Base-by-base conservation (phyloP, 2,113 vertebrate species). In the Sander lucioperca region DNA sequence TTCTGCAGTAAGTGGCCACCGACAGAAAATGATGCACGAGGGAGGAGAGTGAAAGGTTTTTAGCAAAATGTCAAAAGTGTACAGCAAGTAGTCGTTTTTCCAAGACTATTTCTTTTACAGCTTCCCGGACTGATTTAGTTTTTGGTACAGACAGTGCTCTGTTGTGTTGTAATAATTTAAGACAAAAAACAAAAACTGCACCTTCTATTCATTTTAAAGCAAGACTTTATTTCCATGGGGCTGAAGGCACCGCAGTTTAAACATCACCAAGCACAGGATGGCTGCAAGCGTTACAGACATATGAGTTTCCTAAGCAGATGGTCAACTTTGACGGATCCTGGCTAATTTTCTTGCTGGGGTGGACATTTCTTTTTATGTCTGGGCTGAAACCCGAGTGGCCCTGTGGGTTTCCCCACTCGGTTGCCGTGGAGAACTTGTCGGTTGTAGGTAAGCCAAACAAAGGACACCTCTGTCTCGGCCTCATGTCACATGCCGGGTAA, bases 341-440 rank as follows among this genome's bases (percentile, higher is more conserved):
- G 61, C 90, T 72, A 78, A 90, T 91, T 91, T 87, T 91, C 83
- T 76, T 82, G 85, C 85, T 64, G 59, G 43, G 70, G 30, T 87
- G 78, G 85, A 90, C 86, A 54, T 88, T 92, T 91, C 72, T 90
- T 88, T 93, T 92, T 45, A 91, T 89, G 91, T 94, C 87, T 83
- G 51, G 68, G 33, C 54, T 80, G 91, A 90, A 93, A 92, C 80
- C 70, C 18, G 84, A 91, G 87, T 1, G 61, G 43, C 72, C 80
- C 76, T n/a, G 53, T 19, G 86, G 82, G 74, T 70, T 88, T 80
- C 79, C 85, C 63, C 33, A 16, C 67, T 71, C 70, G 33, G 87
- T 82, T 79, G 82, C 80, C 15, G 14, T 69, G 78, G 85, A 86
- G 88, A 92, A 73, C 61, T 36, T 74, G 82, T 58, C 45, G 61